A percentile compares a stretch with the other conserved stretches of the same genome.
Conservation (phyloP, 2,888 invertebrate species). For the Octodonta nipae region DNA sequence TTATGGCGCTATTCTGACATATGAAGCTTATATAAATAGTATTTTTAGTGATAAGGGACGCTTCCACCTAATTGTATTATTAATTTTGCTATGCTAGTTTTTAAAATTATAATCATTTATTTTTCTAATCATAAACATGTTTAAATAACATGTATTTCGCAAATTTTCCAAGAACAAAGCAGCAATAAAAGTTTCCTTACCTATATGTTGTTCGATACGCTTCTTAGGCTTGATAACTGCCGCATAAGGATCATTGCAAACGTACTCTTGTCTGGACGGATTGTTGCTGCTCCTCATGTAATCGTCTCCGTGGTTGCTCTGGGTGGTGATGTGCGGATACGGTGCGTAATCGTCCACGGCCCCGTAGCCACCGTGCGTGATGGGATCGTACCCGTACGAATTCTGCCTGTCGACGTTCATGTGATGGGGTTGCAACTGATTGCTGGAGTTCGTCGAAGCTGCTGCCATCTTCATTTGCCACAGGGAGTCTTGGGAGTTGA, state of each 20-base stretch:
- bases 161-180: no score
- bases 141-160: no score
- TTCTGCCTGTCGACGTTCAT: conserved; percentile 14
- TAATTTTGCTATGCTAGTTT: no score
- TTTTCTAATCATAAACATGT: no score
- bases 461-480: conserved; percentile 89
- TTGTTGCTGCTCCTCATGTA: conserved; percentile 66
- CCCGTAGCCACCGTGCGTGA: conserved; percentile 70
- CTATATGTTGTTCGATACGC: conserved; percentile 73
- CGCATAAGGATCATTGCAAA: conserved; percentile 72
- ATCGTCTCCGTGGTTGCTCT: conserved; percentile 52
- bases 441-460: conserved; percentile 53
- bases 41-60: no score
- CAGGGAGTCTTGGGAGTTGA: conserved; percentile 84
- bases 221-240: conserved; percentile 84
- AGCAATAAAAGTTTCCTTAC: conserved; percentile 41
- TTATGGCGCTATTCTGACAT: no score
- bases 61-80: no score
- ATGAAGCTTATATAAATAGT: no score
- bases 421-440: conserved; percentile 37
- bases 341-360: conserved; percentile 74
- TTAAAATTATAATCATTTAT: no score
- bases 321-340: conserved; percentile 63
- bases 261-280: conserved; percentile 72
- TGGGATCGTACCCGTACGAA: conserved; percentile 63